Evolutionary conservation across 2,113 vertebrate species (phyloP).

Genomic region (Spermophilus dauricus): DNA sequence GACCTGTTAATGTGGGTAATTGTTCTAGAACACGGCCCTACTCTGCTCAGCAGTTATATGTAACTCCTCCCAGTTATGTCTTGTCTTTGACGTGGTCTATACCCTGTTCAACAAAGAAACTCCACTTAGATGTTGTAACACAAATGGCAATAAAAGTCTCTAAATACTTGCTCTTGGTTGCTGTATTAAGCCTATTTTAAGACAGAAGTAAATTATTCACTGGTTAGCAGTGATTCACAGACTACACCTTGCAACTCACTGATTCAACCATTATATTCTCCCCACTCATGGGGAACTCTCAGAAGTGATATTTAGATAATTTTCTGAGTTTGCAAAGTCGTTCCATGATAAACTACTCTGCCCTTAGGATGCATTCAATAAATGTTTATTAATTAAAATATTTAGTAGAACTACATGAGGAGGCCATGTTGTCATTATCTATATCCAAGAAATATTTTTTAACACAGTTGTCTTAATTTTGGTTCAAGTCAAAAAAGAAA

Average conservation of each 20-base stretch:
- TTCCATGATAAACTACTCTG: not conserved
- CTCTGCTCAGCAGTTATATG: not conserved
- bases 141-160: not conserved
- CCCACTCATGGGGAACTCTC: not conserved
- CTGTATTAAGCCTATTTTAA: not conserved
- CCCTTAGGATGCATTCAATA: not conserved
- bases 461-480: not conserved
- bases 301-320: not conserved
- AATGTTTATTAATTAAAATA: not conserved
- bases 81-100: not conserved
- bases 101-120: not conserved
- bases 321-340: not conserved
- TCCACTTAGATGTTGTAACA: not conserved
- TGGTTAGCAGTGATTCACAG: not conserved
- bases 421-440: not conserved
- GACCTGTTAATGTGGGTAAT: not conserved
- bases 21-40: not conserved
- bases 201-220: not conserved
- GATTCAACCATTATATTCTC: not conserved
- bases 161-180: not conserved
- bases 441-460: not conserved
- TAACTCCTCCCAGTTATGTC: not conserved
- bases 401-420: not conserved
- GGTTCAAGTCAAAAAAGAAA: constrained; percentile 11
- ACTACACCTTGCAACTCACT: not conserved